These are phyloP conservation scores for Diadromus collaris DNA, from an alignment of 2,888 invertebrate genomes.

Conservation along the genomic window DNA sequence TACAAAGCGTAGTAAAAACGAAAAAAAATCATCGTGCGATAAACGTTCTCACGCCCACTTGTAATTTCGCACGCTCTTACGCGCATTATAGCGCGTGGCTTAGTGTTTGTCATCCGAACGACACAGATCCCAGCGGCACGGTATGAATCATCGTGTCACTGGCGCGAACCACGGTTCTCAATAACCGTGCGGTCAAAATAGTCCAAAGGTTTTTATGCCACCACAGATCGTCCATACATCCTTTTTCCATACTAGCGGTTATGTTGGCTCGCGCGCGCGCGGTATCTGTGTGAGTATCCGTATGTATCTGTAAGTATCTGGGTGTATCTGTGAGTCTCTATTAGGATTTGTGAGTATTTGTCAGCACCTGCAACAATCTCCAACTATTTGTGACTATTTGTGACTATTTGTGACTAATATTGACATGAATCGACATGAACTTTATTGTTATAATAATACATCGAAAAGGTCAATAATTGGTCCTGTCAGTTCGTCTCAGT, in stretches of 20 bases:
- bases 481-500: not conserved
- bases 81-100: constrained; percentile 38
- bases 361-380: too few species aligned
- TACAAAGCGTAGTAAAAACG: not conserved
- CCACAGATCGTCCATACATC: not conserved
- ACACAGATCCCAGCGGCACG: not conserved
- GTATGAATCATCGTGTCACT: constrained; percentile 13
- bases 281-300: too few species aligned
- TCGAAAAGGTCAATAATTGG: constrained; percentile 8
- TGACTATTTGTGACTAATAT: too few species aligned
- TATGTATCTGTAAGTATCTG: too few species aligned
- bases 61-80: constrained; percentile 37
- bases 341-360: too few species aligned
- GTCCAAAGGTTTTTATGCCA: not conserved
- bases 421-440: too few species aligned
- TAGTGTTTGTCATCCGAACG: not conserved
- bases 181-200: too few species aligned
- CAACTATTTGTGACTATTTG: too few species aligned
- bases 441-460: not conserved
- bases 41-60: constrained; percentile 28
- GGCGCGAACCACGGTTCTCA: not conserved
- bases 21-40: not conserved
- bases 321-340: too few species aligned
- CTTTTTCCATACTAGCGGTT: too few species aligned
- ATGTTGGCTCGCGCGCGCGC: too few species aligned